Evolutionary conservation across 2,888 invertebrate species (phyloP), one percentile per base, ranked within the genome.

Genomic region (Scrobipalpa atriplicella): DNA sequence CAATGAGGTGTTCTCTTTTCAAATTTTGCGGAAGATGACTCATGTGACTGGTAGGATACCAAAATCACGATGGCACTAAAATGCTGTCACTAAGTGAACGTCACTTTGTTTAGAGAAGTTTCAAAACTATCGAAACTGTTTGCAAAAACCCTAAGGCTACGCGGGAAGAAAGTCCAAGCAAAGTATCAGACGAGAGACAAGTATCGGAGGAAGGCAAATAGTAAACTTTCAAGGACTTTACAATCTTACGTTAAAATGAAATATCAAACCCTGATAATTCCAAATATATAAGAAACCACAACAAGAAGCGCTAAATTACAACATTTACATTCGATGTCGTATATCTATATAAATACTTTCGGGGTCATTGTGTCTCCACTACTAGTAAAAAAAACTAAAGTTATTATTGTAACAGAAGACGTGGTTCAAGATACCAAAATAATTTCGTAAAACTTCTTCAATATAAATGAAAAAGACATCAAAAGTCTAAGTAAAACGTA

Each of bases 221-320:
- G 73, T 71, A 74, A 77, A 75, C 80, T 79, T 73, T 76, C 75
- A 78, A 76, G 74, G 76, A 75, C 72, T 80, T 79, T 84, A 78
- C 75, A 81, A 82, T 83, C 83, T 86, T 85, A 84, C 71, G 80
- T 83, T 81, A 80, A 85, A 90, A 89, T 78, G 79, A 90, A 88
- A 89, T 82, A 81, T 84, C 82, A 81, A 91, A 92, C 92, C 92
- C 92, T 92, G 92, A 91, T 91, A 87, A 89, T 85, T 92, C 92
- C 92, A 91, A 90, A 84, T 74, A 81, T 85, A 85, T 85, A 29
- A 86, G 87, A 89, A 80, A 81, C 81, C 79, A 82, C 83, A 86
- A 88, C 85, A 87, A 86, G 84, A 87, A 88, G 87, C 87, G 85
- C 84, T 87, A 85, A 80, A 76, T 82, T 83, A 86, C 88, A 88